Percentiles rank a stretch among this genome's conserved stretches.
phyloP scores from a whole-genome alignment of 2,797 vertebrate species.

The Lagorchestes hirsutus region DNA sequence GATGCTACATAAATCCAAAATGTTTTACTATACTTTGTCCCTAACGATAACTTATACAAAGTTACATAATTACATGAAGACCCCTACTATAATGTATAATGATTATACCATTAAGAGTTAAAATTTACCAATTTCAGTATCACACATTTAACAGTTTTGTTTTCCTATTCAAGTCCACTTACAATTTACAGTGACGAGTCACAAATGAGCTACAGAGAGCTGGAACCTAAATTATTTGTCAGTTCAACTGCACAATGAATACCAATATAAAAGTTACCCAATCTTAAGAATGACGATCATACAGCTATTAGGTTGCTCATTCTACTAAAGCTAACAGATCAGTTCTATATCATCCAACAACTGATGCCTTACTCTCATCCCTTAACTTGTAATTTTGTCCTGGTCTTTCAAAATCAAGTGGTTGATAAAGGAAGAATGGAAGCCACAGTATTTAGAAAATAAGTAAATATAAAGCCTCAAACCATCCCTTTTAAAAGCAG shows the following conservation, averaged over 20 bases:
- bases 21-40: neutral
- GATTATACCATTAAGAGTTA: neutral
- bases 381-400: neutral
- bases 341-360: neutral
- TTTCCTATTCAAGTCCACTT: neutral
- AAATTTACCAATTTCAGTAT: neutral
- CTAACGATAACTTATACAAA: neutral
- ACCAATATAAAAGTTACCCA: rapidly evolving
- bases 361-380: neutral
- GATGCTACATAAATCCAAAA: neutral
- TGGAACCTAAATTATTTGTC: neutral
- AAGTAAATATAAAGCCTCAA: constrained; percentile 59
- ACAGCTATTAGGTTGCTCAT: neutral
- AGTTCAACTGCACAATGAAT: neutral
- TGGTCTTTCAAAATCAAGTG: constrained; percentile 42
- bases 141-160: neutral
- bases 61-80: neutral
- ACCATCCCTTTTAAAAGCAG: constrained; percentile 75
- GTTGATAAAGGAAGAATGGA: constrained; percentile 56
- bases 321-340: neutral
- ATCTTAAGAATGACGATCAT: neutral
- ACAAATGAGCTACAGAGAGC: neutral
- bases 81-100: neutral
- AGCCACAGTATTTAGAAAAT: constrained; percentile 16
- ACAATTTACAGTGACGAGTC: neutral